Conservation (phyloP, 2,113 vertebrate species). For the Phainopepla nitens region DNA sequence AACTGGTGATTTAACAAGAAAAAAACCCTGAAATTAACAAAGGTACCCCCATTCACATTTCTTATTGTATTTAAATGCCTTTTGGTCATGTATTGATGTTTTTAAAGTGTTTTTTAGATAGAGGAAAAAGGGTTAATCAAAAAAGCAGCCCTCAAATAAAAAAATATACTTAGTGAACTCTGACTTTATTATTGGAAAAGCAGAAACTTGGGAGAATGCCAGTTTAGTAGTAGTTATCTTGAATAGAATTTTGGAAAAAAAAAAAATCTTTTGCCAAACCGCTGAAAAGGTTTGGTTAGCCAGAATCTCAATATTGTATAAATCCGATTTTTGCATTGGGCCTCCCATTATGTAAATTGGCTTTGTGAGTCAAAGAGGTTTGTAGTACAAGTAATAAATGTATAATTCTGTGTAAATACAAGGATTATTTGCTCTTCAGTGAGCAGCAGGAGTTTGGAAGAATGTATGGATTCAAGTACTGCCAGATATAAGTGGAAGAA, state of each 20-base stretch:
- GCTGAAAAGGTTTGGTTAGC: neutral
- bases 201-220: neutral
- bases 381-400: conserved; percentile 40
- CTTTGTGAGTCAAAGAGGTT: conserved; percentile 22
- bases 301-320: neutral
- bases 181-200: neutral
- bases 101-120: neutral
- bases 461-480: neutral
- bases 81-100: neutral
- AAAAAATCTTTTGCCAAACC: neutral
- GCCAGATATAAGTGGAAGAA: conserved; percentile 10
- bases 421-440: conserved; percentile 46
- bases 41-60: neutral
- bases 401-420: neutral
- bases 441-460: conserved; percentile 15
- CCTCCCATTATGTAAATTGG: conserved; percentile 10
- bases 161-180: neutral
- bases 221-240: neutral
- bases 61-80: neutral
- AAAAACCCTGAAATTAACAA: neutral
- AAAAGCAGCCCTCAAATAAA: neutral
- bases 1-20: neutral
- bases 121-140: neutral
- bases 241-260: neutral
- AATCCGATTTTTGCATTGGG: neutral